These are phyloP conservation scores for Crotophaga sulcirostris DNA, from an alignment of 2,113 vertebrate genomes.

Conservation along the genomic window DNA sequence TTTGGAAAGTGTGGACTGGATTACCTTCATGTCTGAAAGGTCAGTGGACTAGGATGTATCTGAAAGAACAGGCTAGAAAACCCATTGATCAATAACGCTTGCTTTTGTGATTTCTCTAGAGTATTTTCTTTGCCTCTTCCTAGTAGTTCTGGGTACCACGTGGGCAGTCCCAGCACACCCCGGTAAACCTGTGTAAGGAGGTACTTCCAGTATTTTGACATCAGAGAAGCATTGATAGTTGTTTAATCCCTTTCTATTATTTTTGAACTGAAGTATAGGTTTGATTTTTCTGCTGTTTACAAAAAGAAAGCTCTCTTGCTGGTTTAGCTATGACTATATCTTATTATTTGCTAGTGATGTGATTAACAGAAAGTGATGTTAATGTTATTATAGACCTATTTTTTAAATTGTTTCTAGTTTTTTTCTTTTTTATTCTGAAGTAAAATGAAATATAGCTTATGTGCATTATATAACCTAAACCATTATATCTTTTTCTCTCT, in stretches of 20 bases:
- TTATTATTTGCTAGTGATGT: background rate
- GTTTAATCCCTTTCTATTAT: background rate
- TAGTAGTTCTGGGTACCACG: background rate
- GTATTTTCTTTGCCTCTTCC: background rate
- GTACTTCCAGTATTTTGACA: background rate
- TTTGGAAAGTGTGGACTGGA: background rate
- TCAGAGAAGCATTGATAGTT: background rate
- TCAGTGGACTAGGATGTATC: background rate
- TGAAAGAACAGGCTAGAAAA: background rate
- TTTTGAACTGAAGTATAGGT: background rate
- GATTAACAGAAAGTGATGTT: background rate
- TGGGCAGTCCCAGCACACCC: background rate
- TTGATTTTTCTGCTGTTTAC: background rate
- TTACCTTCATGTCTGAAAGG: background rate
- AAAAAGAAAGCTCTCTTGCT: background rate
- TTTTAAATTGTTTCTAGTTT: background rate
- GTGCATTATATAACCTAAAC: background rate
- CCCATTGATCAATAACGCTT: fast-evolving
- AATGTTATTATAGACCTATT: background rate
- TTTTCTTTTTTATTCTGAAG: background rate
- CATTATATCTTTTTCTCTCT: background rate
- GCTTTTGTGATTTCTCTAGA: background rate
- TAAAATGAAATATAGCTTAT: background rate
- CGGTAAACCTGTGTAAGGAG: background rate
- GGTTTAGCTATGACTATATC: background rate